phyloP scores from a whole-genome alignment of 2,113 vertebrate species.

The Microtus richardsoni region DNA sequence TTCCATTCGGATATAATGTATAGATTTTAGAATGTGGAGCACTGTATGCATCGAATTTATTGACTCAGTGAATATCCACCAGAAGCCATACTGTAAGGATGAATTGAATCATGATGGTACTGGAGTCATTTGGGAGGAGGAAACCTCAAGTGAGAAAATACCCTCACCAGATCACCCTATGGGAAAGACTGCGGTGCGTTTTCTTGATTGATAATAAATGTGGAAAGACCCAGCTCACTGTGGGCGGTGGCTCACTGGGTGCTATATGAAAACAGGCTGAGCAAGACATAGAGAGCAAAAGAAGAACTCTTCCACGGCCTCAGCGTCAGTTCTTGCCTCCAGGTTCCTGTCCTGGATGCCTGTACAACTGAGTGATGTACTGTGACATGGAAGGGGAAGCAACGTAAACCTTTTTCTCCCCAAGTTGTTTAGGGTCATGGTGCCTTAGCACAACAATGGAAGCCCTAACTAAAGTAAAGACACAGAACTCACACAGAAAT shows the following conservation, averaged over 20 bases:
- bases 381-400: neutral
- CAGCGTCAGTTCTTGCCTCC: neutral
- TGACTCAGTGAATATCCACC: neutral
- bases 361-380: too few species aligned
- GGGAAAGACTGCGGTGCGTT: neutral
- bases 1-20: neutral
- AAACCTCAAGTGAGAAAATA: neutral
- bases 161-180: too few species aligned
- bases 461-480: neutral
- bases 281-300: neutral
- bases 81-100: neutral
- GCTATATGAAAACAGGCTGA: neutral
- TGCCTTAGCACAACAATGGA: too few species aligned
- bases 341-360: neutral
- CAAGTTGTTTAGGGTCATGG: too few species aligned
- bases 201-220: neutral
- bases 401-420: too few species aligned
- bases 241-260: neutral
- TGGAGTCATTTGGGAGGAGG: neutral
- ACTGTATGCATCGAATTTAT: neutral
- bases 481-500: neutral
- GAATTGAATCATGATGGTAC: neutral
- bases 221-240: neutral
- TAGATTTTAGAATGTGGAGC: neutral
- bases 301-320: neutral